A percentile compares a stretch with the other conserved stretches of the same genome.
Evolutionary conservation across 2,888 invertebrate species (phyloP).

Genomic region (Caenorhabditis sinica): DNA sequence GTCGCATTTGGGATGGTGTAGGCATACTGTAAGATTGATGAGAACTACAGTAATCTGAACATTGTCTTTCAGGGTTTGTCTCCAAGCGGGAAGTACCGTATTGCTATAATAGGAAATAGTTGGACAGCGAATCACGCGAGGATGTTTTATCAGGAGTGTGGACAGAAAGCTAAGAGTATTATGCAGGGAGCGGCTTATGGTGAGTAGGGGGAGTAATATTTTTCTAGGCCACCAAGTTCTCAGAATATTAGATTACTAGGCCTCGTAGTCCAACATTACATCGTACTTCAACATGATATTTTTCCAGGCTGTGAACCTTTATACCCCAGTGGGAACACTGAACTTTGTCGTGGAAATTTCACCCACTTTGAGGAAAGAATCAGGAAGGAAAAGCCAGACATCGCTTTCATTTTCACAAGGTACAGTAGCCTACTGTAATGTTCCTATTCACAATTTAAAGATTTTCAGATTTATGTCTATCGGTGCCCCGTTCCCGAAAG

Average conservation of each 20-base stretch:
- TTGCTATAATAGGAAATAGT: slow-evolving; percentile 34
- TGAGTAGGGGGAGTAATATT: not conserved
- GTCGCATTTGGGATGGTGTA: slow-evolving; percentile 38
- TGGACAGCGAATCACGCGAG: slow-evolving; percentile 31
- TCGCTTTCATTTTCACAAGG: slow-evolving; percentile 32
- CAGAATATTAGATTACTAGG: too few species aligned
- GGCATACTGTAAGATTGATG: slow-evolving; percentile 29
- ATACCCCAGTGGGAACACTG: slow-evolving; percentile 9
- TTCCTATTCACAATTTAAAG: not conserved
- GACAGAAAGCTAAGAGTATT: slow-evolving; percentile 35
- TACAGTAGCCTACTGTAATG: not conserved
- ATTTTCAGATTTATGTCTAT: slow-evolving; percentile 20
- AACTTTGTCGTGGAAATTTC: slow-evolving; percentile 9
- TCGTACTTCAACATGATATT: not conserved
- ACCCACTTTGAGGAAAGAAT: slow-evolving; percentile 22
- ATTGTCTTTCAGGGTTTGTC: slow-evolving; percentile 19
- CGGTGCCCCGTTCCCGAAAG: slow-evolving; percentile 6
- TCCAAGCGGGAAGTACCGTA: slow-evolving; percentile 27
- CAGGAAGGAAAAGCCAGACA: slow-evolving; percentile 29
- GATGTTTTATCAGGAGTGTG: slow-evolving; percentile 35
- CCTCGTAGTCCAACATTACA: too few species aligned
- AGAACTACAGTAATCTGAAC: not conserved
- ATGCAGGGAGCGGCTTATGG: slow-evolving; percentile 22
- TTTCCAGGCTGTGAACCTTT: slow-evolving; percentile 42
- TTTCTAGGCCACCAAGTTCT: not conserved